Conservation (phyloP, 2,888 invertebrate genomes). For the Enoplolaimus lenunculus region DNA sequence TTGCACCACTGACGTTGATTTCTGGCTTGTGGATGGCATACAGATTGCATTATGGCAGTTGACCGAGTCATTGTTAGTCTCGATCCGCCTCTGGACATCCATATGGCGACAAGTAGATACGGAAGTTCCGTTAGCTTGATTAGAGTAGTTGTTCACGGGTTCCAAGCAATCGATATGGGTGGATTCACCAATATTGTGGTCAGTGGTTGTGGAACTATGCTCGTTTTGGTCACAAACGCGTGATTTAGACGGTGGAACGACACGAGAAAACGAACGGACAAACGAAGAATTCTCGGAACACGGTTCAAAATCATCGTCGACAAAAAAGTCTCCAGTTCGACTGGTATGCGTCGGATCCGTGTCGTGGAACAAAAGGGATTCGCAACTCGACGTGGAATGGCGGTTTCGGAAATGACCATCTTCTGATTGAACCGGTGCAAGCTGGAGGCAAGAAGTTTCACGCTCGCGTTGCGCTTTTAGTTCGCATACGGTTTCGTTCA, state of each 20-base stretch:
- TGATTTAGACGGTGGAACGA: neutral
- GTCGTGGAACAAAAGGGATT: neutral
- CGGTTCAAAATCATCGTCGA: too few relatives aligned
- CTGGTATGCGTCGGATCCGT: neutral
- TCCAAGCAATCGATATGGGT: neutral
- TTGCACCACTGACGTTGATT: neutral
- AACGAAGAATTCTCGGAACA: neutral
- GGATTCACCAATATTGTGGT: neutral
- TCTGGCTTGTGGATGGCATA: neutral
- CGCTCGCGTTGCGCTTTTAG: neutral
- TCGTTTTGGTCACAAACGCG: neutral
- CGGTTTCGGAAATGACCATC: neutral
- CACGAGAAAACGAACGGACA: neutral
- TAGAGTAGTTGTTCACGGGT: neutral
- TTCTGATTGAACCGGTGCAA: neutral
- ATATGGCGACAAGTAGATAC: too few relatives aligned
- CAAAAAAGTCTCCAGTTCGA: too few relatives aligned
- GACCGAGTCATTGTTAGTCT: neutral
- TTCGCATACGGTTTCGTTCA: conserved; percentile 28
- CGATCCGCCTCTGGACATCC: too few relatives aligned
- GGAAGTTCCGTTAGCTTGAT: neutral
- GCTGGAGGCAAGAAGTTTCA: too few relatives aligned
- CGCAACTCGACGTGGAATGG: neutral
- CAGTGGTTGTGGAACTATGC: neutral
- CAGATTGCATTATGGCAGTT: neutral